These are phyloP conservation scores for Agrilus mali DNA, from an alignment of 2,888 invertebrate species.

Conservation along the genomic window DNA sequence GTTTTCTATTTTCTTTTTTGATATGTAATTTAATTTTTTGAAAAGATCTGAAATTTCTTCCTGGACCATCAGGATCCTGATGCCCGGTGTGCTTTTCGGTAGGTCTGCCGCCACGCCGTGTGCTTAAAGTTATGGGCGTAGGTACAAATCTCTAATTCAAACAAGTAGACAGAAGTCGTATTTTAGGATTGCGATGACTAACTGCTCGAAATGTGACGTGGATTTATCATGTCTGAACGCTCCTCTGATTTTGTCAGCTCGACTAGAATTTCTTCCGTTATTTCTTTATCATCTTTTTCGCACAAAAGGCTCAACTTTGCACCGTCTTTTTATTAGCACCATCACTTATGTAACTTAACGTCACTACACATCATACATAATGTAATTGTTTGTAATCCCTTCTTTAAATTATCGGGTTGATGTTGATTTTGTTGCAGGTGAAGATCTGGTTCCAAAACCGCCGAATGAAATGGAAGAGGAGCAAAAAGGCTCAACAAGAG, in stretches of 20 bases:
- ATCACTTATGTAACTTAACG: too few relatives aligned
- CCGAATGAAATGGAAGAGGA: conserved; percentile 97
- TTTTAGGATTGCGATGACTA: conserved; percentile 34
- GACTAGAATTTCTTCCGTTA: background rate
- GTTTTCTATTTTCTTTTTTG: too few relatives aligned
- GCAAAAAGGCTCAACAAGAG: conserved; percentile 90
- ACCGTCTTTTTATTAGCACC: too few relatives aligned
- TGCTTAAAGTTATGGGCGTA: conserved; percentile 14
- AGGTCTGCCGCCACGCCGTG: background rate
- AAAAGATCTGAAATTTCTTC: background rate
- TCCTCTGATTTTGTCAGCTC: conserved; percentile 14
- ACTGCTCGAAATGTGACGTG: conserved; percentile 31
- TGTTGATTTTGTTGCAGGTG: conserved; percentile 56
- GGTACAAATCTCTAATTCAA: conserved; percentile 28
- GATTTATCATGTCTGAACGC: conserved; percentile 27
- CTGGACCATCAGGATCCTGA: background rate
- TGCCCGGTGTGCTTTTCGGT: background rate
- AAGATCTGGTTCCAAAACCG: conserved; percentile 99
- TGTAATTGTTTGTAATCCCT: too few relatives aligned
- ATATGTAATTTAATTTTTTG: too few relatives aligned
- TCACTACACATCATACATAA: too few relatives aligned
- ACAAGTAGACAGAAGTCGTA: conserved; percentile 34
- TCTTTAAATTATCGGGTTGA: too few relatives aligned
- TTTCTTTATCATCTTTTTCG: too few relatives aligned
- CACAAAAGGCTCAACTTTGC: too few relatives aligned